Base-by-base conservation (phyloP, 2,888 invertebrate species). In the Eristalinus aeneus region DNA sequence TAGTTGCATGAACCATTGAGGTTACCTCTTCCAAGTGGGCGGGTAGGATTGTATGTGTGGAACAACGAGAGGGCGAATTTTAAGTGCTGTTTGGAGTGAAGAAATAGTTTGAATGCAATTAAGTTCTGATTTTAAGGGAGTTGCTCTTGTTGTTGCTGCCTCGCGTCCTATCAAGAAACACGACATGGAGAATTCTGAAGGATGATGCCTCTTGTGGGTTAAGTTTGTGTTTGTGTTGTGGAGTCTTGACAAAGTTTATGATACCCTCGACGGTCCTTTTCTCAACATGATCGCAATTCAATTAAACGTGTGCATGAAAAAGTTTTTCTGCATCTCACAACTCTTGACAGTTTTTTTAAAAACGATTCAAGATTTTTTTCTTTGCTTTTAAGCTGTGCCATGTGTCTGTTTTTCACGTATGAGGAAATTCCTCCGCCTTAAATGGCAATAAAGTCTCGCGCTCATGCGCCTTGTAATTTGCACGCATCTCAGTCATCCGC, bases 41-140 rank as follows among this genome's bases (percentile, higher is more conserved):
- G 8, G 8, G 46, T 16, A 46, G n/a, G 6, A 16, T 8, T 8
- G 46, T 61, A 0, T 53, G 32, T 0, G 34, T n/a, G 9, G 61
- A 2, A 32, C 8, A n/a, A 56, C 1, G 39, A 71, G 20, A 60
- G 71, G 4, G 39, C 12, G 46, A 46, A 16, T 46, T 46, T 46
- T 72, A 85, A 85, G 85, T 85, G 85, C 81, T 80, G 27, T 85
- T 76, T 81, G 54, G 56, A 85, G 84, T 80, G 67, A 27, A 76
- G 76, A 68, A 80, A 85, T 85, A 85, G 85, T 85, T 85, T 85
- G 81, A 73, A 81, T 85, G 85, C 81, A 81, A 85, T 85, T 85
- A 81, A 81, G 64, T 81, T 84, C 73, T 77, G 81, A 85, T 85
- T 85, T 80, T 67, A 80, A 80, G 71, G 71, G 79, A 61, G 65